These are phyloP conservation scores for Halocynthia roretzi DNA, from an alignment of 23 tunicate species.

Conservation along the genomic window DNA sequence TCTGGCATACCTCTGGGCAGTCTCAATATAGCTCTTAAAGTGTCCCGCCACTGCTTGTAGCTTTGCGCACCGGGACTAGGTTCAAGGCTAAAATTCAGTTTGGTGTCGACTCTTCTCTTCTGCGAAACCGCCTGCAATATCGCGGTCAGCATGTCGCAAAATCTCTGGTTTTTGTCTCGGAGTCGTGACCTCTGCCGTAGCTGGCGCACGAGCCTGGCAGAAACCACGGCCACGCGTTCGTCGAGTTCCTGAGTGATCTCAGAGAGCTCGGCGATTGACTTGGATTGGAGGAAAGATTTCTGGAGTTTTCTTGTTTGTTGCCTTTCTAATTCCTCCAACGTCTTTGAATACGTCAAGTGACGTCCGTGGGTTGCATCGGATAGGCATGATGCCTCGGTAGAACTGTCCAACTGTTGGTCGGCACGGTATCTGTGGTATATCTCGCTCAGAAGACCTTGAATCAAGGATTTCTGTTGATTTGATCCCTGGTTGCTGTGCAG, in stretches of 20 bases:
- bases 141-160: constrained; percentile 85
- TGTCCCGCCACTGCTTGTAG: constrained; percentile 80
- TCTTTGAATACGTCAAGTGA: constrained; percentile 20
- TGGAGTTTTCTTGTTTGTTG: constrained; percentile 56
- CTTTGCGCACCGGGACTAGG: constrained; percentile 64
- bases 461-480: constrained; percentile 40
- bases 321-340: constrained; percentile 20
- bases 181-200: constrained; percentile 70
- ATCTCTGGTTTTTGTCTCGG: constrained; percentile 64
- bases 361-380: constrained; percentile 58
- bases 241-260: constrained; percentile 36
- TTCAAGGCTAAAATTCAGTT: constrained; percentile 55
- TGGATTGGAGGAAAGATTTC: constrained; percentile 33
- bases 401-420: constrained; percentile 74
- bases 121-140: constrained; percentile 85
- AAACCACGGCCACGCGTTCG: constrained; percentile 70
- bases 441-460: constrained; percentile 85
- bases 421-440: constrained; percentile 64
- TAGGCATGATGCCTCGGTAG: constrained; percentile 79
- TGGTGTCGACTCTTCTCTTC: constrained; percentile 74
- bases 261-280: constrained; percentile 33
- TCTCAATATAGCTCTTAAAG: constrained; percentile 73
- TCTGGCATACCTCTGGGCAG: constrained; percentile 76
- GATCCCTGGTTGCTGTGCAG: too few relatives aligned
- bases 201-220: constrained; percentile 80